Percentiles rank a stretch among this genome's conserved stretches.
Conservation (phyloP, 2,797 vertebrate genomes). For the Pachyuromys duprasi region DNA sequence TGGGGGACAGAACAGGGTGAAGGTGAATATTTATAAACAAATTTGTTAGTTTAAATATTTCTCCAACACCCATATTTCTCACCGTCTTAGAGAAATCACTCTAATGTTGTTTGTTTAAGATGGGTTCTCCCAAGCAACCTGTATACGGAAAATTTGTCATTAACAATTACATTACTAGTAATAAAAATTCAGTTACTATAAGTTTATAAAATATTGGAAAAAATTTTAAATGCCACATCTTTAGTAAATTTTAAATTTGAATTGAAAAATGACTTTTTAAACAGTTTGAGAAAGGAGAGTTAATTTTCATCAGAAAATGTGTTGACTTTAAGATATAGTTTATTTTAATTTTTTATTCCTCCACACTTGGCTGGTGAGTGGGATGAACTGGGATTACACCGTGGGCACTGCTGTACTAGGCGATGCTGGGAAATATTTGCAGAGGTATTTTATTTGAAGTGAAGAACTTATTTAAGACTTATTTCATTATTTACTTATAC, state of each 20-base stretch:
- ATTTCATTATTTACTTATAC: constrained; percentile 80
- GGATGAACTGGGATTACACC: background rate
- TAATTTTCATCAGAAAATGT: background rate
- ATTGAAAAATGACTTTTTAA: constrained; percentile 6
- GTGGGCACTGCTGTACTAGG: constrained; percentile 21
- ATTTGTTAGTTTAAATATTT: constrained; percentile 39
- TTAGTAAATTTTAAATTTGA: constrained; percentile 37
- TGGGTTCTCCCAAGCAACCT: background rate
- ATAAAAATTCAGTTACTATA: background rate
- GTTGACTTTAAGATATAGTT: background rate
- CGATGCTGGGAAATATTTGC: constrained; percentile 64
- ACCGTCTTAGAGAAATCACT: constrained; percentile 37
- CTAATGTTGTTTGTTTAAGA: constrained; percentile 17
- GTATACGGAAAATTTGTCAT: background rate
- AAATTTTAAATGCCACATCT: background rate
- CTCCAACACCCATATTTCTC: constrained; percentile 35
- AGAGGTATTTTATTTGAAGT: constrained; percentile 79
- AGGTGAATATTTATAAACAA: constrained; percentile 69
- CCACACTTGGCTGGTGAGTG: background rate
- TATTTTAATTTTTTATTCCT: constrained; percentile 35
- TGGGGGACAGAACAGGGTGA: background rate
- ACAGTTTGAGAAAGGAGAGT: background rate
- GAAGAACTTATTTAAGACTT: constrained; percentile 85
- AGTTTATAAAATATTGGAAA: constrained; percentile 41
- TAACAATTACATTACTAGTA: constrained; percentile 22